Base-by-base conservation (phyloP, 1,140 invertebrate species). In the roundworm (Caenorhabditis elegans) region DNA sequence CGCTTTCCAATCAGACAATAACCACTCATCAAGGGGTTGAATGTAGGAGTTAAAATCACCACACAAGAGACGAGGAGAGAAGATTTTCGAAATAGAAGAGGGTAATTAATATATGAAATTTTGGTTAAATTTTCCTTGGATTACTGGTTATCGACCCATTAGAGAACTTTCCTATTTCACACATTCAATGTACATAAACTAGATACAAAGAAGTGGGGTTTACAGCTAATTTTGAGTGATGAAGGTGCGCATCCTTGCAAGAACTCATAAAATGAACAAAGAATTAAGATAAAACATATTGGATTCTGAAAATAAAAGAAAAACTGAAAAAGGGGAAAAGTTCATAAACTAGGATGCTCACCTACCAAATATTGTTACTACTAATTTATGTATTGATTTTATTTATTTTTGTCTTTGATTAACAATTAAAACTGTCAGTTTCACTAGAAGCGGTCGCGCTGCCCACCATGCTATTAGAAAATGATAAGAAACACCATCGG, bases 11-110 rank as follows among this genome's bases (percentile, higher is more conserved):
- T 49, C 47, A 47, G 17, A 48, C 75, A 77, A 48, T 49, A 77
- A 48, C 26, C 75, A 48, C 75, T 48, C 75, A 47, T 48, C 43
- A 80, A 43, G n/a, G 79, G 70, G 36, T 24, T 76, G 22, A 77
- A 83, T 70, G n/a, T 31, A 83, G 43, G 78, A 81, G 53, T 76
- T 76, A 75, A 53, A 48, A 76, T 81, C 28, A 83, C 26, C 46
- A 70, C 43, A 49, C 75, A 77, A 77, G n/a, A n/a, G 47, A 49
- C 24, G 11, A 39, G 13, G 75, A 24, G 28, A 13, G 15, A 76
- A 77, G 48, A 28, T 34, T 17, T 48, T 24, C 4, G 15, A 15
- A 49, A 48, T 34, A 48, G 43, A 48, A 49, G 43, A 31, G 75
- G 46, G 15, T 22, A 48, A 48, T 22, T n/a, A 17, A 39, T 28